phyloP scores from a whole-genome alignment of 2,797 vertebrate species.

The Diplodus sargus region DNA sequence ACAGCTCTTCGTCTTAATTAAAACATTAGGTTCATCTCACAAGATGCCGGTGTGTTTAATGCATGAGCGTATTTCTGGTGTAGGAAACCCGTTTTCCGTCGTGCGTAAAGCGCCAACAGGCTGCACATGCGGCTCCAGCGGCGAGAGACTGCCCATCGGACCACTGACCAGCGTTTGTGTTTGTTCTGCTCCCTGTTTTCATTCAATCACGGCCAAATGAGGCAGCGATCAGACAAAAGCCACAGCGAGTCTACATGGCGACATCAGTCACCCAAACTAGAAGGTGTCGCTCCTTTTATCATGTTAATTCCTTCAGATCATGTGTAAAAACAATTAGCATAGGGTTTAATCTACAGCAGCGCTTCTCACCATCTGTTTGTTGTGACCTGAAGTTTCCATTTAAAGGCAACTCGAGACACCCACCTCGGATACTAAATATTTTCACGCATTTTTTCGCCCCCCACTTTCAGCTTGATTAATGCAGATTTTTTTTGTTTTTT shows the following conservation, averaged over 20 bases:
- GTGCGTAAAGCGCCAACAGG: conserved; percentile 52
- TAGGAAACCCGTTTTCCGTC: neutral
- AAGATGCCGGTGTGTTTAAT: neutral
- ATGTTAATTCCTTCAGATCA: conserved; percentile 77
- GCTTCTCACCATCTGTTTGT: conserved; percentile 59
- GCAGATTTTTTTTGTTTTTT: no score
- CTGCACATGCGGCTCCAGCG: conserved; percentile 46
- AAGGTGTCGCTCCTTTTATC: conserved; percentile 68
- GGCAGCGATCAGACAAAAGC: conserved; percentile 61
- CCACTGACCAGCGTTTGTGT: conserved; percentile 75
- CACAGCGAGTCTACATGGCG: conserved; percentile 64
- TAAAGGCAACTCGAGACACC: neutral
- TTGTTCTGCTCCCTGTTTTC: conserved; percentile 78
- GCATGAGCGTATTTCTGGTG: neutral
- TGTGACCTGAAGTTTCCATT: neutral
- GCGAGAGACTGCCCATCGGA: conserved; percentile 10
- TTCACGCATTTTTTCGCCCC: neutral
- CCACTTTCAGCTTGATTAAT: neutral
- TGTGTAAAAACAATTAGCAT: conserved; percentile 77
- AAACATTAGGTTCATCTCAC: neutral
- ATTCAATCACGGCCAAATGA: conserved; percentile 82
- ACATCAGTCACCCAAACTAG: conserved; percentile 62
- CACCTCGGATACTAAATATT: neutral
- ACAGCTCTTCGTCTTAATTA: neutral
- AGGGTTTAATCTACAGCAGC: conserved; percentile 53